phyloP scores from a whole-genome alignment of 2,888 invertebrate species.

The Drosophila melanocephala region DNA sequence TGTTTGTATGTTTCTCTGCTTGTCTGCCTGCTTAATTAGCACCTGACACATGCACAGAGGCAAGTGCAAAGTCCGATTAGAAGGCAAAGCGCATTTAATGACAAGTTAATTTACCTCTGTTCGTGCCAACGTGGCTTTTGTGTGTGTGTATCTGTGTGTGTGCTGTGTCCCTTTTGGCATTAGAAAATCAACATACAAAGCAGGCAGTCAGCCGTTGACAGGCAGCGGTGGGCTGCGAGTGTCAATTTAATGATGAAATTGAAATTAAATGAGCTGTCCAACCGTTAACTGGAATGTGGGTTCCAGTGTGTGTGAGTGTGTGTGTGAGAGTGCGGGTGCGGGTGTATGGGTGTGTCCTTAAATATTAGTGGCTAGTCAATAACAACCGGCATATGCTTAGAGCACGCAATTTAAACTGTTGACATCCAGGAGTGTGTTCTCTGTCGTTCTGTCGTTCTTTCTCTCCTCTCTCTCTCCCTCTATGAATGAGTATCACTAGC shows the following conservation, averaged over 20 bases:
- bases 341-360: conserved; percentile 3
- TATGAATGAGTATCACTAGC: background rate
- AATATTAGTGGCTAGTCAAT: conserved; percentile 38
- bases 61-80: conserved; percentile 42
- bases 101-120: conserved; percentile 66
- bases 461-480: background rate
- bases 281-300: conserved; percentile 39
- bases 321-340: conserved; percentile 7
- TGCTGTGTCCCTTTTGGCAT: conserved; percentile 41
- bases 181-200: conserved; percentile 59
- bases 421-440: background rate
- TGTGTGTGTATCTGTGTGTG: background rate
- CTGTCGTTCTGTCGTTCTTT: background rate
- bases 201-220: conserved; percentile 37
- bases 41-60: conserved; percentile 60
- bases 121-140: conserved; percentile 14
- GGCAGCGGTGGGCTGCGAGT: conserved; percentile 33
- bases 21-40: conserved; percentile 58
- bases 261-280: conserved; percentile 66
- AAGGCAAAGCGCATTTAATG: conserved; percentile 65
- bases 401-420: background rate
- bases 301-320: background rate
- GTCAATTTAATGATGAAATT: conserved; percentile 66
- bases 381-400: background rate
- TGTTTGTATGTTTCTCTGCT: conserved; percentile 4